These are phyloP conservation scores for Sinosuthora webbiana DNA, from an alignment of 2,113 vertebrate genomes.

Conservation along the genomic window DNA sequence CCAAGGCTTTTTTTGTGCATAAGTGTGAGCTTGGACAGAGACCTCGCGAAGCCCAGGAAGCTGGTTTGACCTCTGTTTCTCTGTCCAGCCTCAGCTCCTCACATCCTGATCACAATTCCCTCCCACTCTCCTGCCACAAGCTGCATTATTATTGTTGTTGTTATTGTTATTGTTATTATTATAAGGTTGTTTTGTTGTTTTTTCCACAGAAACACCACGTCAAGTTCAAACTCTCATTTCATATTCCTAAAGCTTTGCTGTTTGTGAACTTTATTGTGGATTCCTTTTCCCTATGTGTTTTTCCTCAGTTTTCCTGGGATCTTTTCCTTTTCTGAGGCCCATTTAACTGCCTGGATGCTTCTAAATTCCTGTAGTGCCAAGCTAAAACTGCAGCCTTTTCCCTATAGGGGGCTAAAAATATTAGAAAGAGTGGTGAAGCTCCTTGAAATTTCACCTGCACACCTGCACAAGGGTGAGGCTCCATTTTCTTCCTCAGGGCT, in stretches of 20 bases:
- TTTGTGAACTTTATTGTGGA: neutral
- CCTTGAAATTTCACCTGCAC: slow-evolving; percentile 5
- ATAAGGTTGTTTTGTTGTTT: neutral
- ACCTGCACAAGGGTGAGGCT: slow-evolving; percentile 3
- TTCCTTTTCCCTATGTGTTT: neutral
- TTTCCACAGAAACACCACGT: neutral
- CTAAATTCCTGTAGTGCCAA: neutral
- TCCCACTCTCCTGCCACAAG: neutral
- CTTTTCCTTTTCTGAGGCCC: neutral
- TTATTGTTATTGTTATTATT: neutral
- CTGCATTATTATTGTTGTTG: neutral
- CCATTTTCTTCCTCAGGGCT: neutral
- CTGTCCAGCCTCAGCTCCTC: neutral
- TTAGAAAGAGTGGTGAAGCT: neutral
- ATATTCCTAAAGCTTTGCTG: neutral
- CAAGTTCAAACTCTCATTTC: neutral
- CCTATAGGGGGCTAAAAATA: neutral
- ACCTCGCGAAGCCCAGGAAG: neutral
- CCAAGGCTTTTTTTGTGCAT: neutral
- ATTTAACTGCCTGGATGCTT: neutral
- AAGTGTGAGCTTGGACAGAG: neutral
- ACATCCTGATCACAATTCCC: neutral
- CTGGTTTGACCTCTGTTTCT: neutral
- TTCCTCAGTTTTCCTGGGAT: neutral
- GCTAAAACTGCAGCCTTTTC: neutral